These are phyloP conservation scores for Aphidius ervi DNA, from an alignment of 1,140 invertebrate genomes.

Conservation along the genomic window DNA sequence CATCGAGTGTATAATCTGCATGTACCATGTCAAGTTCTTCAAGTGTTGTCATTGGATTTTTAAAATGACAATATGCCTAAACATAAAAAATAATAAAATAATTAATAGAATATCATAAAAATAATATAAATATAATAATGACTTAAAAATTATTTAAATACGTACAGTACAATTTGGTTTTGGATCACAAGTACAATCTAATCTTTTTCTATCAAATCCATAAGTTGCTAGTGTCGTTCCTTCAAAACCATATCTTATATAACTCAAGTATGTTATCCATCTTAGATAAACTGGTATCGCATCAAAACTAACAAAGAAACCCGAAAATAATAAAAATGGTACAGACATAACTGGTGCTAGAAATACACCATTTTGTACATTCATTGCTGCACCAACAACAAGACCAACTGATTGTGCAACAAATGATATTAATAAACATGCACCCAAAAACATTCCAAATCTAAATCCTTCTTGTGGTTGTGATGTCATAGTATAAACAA, in stretches of 20 bases:
- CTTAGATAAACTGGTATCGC: slow-evolving; percentile 91
- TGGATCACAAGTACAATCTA: slow-evolving; percentile 58
- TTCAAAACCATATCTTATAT: slow-evolving; percentile 94
- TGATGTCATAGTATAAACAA: slow-evolving; percentile 93
- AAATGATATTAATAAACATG: slow-evolving; percentile 87
- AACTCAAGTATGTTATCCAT: slow-evolving; percentile 94
- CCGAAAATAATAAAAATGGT: slow-evolving; percentile 89
- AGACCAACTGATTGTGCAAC: slow-evolving; percentile 94
- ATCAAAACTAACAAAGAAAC: slow-evolving; percentile 96
- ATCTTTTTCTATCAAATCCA: slow-evolving; percentile 73
- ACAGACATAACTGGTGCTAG: slow-evolving; percentile 93
- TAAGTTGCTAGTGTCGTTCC: slow-evolving; percentile 92
- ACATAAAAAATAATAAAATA: slow-evolving; percentile 17
- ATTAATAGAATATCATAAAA: background rate
- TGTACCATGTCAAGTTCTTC: slow-evolving; percentile 82
- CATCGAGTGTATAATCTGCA: slow-evolving; percentile 72
- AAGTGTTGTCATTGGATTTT: slow-evolving; percentile 82
- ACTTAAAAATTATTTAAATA: background rate
- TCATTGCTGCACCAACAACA: slow-evolving; percentile 92
- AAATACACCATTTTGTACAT: slow-evolving; percentile 92
- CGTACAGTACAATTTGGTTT: background rate
- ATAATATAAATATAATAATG: slow-evolving; percentile 1
- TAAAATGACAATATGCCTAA: slow-evolving; percentile 83
- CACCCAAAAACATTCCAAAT: slow-evolving; percentile 84
- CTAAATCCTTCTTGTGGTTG: slow-evolving; percentile 81